Base-by-base conservation (phyloP, 2,888 invertebrate genomes). In the Augiades crinisus region DNA sequence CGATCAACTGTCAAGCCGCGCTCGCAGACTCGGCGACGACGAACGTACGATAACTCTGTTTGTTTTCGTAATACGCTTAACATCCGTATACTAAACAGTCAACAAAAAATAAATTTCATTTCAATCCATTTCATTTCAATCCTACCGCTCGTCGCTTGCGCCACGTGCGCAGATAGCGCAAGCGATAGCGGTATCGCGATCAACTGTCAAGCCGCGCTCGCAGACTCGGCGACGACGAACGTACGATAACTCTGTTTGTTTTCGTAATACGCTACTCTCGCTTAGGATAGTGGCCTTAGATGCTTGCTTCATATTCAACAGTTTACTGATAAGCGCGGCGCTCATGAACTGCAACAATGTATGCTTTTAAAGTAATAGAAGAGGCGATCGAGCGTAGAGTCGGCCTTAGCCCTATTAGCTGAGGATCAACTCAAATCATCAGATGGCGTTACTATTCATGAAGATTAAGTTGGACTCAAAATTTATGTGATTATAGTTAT, bases 191-290 rank as follows among this genome's bases (percentile, higher is more conserved):
- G 55, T 78, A 79, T 78, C 77, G 62, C 73, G 76, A 81, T 79
- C 76, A 71, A 66, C 76, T 75, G 81, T 76, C 81, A 78, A 83
- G 84, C 12, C 30, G 30, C 72, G 72, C 68, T 62, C 61, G 76
- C 72, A 85, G 85, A 85, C 84, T 66, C 59, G 44, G 58, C 68
- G 84, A 79, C 84, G 82, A 70, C 84, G 62, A 69, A 66, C 63
- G 73, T 36, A 70, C 72, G 84, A 84, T 84, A 81, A 76, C 56
- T 44, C 21, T 73, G 67, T 69, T 61, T 68, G 57, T 65, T 65
- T 68, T 70, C 67, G 61, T 61, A 64, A 53, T 64, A 27, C 30
- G 12, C 30, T 12, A 64, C 58, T 60, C 56, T 44, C 13, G 31
- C 19, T 13, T 36, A 47, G 53, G 41, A 58, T 38, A 41, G 45